Evolutionary conservation across 2,888 invertebrate species (phyloP).

Genomic region (Aleiodes leptofemur): DNA sequence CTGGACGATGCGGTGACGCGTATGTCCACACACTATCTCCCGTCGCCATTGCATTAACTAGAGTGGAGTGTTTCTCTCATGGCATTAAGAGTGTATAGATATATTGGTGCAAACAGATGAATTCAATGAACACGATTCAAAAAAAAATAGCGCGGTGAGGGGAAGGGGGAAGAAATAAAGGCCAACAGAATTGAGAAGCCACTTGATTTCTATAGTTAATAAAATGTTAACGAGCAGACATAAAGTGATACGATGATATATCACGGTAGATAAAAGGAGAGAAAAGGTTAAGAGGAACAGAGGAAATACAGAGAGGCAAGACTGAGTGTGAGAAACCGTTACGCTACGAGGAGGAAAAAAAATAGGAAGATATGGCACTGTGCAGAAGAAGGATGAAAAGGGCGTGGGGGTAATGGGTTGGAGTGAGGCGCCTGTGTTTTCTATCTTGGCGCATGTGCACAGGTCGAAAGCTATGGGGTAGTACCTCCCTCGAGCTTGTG

Average conservation of each 20-base stretch:
- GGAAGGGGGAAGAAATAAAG: neutral
- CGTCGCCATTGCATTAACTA: neutral
- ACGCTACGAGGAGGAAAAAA: constrained; percentile 34
- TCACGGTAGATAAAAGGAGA: constrained; percentile 45
- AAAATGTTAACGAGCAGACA: constrained; percentile 65
- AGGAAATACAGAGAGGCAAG: constrained; percentile 56
- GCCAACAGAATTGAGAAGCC: constrained; percentile 31
- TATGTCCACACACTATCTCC: neutral
- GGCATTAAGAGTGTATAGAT: constrained; percentile 32
- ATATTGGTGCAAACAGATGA: neutral
- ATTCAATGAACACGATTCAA: neutral
- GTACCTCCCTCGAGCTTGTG: constrained; percentile 47
- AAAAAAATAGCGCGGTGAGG: neutral
- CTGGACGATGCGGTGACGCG: constrained; percentile 9
- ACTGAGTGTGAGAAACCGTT: constrained; percentile 52
- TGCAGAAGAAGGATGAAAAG: constrained; percentile 43
- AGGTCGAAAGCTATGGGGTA: constrained; percentile 44
- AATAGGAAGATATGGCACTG: constrained; percentile 40
- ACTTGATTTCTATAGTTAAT: constrained; percentile 68
- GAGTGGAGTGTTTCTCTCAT: constrained; percentile 42
- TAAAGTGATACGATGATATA: constrained; percentile 68
- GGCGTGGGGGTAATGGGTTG: constrained; percentile 62
- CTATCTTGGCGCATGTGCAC: constrained; percentile 67
- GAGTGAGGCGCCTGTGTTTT: constrained; percentile 56
- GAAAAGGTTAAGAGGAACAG: constrained; percentile 10